These are phyloP conservation scores for Meloidogyne exigua DNA, from an alignment of 1,140 invertebrate species.

Conservation along the genomic window DNA sequence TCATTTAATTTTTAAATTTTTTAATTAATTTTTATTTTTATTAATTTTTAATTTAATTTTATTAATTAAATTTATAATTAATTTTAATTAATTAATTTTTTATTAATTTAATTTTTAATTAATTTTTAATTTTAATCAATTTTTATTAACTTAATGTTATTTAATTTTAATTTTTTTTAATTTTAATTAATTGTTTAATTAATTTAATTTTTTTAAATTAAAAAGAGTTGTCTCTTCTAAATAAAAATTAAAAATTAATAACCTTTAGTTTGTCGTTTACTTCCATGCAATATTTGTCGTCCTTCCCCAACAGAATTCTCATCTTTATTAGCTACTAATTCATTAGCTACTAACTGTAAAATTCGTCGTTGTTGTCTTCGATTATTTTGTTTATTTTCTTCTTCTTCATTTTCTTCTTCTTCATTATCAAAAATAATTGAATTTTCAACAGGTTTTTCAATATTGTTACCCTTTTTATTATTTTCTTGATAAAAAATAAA, in stretches of 20 bases:
- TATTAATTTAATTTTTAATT: not conserved
- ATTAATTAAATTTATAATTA: not conserved
- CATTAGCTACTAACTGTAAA: not conserved
- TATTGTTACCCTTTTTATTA: too few species aligned
- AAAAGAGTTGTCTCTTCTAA: too few species aligned
- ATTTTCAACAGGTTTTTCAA: too few species aligned
- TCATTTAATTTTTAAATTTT: too few species aligned
- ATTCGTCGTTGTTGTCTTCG: not conserved
- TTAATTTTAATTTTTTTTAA: not conserved
- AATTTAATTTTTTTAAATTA: too few species aligned
- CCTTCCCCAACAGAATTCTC: not conserved
- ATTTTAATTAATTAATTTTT: not conserved
- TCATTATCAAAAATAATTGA: too few species aligned
- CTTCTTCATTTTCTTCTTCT: too few species aligned
- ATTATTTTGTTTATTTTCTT: not conserved
- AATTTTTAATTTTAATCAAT: not conserved
- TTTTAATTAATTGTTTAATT: not conserved
- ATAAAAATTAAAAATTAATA: not conserved
- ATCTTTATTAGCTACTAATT: not conserved
- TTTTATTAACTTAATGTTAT: too few species aligned
- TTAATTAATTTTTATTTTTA: too few species aligned
- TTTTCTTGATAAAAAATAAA: not conserved
- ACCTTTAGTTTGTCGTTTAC: conserved; percentile 7
- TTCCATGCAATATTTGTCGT: not conserved
- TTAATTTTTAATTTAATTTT: conserved; percentile 3